Evolutionary conservation across 2,888 invertebrate genomes (phyloP).

Genomic region (Cyclophora albipunctata): DNA sequence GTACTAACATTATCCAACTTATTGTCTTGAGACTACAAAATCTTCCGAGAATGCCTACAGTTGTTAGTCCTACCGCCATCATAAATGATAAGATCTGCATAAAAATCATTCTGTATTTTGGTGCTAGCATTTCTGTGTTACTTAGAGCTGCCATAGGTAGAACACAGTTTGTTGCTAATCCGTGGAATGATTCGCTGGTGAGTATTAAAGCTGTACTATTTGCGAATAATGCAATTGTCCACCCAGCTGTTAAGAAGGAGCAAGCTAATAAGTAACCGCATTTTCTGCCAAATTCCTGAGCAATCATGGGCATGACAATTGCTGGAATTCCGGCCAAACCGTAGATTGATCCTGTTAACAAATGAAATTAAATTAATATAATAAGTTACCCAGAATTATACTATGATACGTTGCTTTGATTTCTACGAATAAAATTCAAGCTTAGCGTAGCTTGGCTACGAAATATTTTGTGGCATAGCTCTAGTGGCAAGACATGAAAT

Average conservation of each 20-base stretch:
- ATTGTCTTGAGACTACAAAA: constrained; percentile 14
- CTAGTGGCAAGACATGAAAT: too few relatives aligned
- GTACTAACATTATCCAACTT: constrained; percentile 10
- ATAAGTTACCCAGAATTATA: too few relatives aligned
- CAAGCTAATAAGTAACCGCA: constrained; percentile 9
- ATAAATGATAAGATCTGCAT: constrained; percentile 10
- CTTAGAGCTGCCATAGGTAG: constrained; percentile 6
- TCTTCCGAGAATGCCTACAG: constrained; percentile 10
- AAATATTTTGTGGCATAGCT: too few relatives aligned
- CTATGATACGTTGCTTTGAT: too few relatives aligned
- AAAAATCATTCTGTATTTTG: constrained; percentile 10
- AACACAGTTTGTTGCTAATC: constrained; percentile 11
- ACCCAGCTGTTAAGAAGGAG: constrained; percentile 7
- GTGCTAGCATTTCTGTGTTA: constrained; percentile 14
- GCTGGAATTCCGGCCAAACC: constrained; percentile 12
- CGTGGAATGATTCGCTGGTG: constrained; percentile 12
- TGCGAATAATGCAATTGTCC: constrained; percentile 7
- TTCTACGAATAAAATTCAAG: too few relatives aligned
- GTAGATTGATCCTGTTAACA: constrained; percentile 11
- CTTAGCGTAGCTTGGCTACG: too few relatives aligned
- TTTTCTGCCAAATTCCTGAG: constrained; percentile 10
- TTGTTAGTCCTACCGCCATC: constrained; percentile 8
- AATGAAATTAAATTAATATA: too few relatives aligned
- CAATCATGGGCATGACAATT: constrained; percentile 6
- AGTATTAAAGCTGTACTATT: constrained; percentile 5